These are phyloP conservation scores for Rana temporaria DNA, from an alignment of 2,113 vertebrate species.

Conservation along the genomic window DNA sequence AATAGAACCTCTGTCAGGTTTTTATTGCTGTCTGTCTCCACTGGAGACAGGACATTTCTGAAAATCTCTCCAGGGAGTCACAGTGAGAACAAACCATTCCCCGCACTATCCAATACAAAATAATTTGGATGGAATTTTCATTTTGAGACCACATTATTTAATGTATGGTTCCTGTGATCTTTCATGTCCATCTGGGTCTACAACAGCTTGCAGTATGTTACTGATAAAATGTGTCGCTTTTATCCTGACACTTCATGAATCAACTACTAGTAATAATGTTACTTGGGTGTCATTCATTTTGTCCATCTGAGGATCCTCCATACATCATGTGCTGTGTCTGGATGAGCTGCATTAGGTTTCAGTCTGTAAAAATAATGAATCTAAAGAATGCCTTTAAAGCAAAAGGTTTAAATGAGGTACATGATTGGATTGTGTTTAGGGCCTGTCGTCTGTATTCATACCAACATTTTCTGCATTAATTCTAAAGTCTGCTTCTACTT, in stretches of 20 bases:
- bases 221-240: slow-evolving; percentile 30
- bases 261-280: background rate
- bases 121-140: too few relatives aligned
- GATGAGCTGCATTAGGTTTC: background rate
- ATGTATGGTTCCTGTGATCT: too few relatives aligned
- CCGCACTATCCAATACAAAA: too few relatives aligned
- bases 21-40: too few relatives aligned
- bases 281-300: background rate
- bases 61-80: too few relatives aligned
- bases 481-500: slow-evolving; percentile 60
- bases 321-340: slow-evolving; percentile 57
- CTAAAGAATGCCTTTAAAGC: background rate
- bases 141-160: too few relatives aligned
- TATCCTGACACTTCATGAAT: background rate
- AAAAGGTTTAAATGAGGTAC: background rate
- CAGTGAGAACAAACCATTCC: too few relatives aligned
- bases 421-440: background rate
- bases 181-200: background rate
- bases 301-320: slow-evolving; percentile 47
- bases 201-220: background rate
- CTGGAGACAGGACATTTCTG: too few relatives aligned
- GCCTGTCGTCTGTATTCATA: slow-evolving; percentile 45
- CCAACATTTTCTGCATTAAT: slow-evolving; percentile 61
- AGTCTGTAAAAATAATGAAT: slow-evolving; percentile 6
- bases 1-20: too few relatives aligned